Percentiles rank a stretch among this genome's conserved stretches.
Conservation (phyloP, 2,113 vertebrate genomes). For the Oreotrochilus melanogaster region DNA sequence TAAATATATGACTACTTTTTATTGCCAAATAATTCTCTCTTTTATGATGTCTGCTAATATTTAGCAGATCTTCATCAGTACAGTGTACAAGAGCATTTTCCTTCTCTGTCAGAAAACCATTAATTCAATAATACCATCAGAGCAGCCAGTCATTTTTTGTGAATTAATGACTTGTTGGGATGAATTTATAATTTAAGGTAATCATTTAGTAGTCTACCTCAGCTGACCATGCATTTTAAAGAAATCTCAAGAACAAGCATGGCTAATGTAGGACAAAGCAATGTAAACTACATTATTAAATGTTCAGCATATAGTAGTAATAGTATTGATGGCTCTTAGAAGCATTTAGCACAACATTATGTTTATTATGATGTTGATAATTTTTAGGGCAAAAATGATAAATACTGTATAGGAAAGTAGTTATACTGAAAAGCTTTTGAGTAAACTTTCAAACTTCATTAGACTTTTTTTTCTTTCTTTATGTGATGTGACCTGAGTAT, state of each 20-base stretch:
- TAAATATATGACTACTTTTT: background rate
- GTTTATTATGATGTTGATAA: background rate
- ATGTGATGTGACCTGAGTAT: background rate
- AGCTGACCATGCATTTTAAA: background rate
- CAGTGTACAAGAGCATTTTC: background rate
- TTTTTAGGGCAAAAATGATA: background rate
- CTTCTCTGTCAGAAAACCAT: background rate
- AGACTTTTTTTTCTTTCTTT: background rate
- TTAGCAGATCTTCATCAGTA: background rate
- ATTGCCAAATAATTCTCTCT: background rate
- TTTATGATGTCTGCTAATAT: background rate
- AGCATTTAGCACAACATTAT: background rate
- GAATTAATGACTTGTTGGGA: background rate
- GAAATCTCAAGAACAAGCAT: background rate
- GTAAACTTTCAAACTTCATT: background rate
- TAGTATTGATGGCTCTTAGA: background rate
- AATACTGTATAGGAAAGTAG: background rate
- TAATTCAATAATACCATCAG: background rate
- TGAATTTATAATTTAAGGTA: slow-evolving; percentile 9
- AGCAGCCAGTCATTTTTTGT: background rate
- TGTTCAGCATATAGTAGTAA: background rate
- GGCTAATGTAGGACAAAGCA: background rate
- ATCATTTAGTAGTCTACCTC: background rate
- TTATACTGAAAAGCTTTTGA: background rate
- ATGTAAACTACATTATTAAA: background rate